Evolutionary conservation across 2,797 vertebrate genomes (phyloP).

Genomic region (Synaphobranchus kaupii): DNA sequence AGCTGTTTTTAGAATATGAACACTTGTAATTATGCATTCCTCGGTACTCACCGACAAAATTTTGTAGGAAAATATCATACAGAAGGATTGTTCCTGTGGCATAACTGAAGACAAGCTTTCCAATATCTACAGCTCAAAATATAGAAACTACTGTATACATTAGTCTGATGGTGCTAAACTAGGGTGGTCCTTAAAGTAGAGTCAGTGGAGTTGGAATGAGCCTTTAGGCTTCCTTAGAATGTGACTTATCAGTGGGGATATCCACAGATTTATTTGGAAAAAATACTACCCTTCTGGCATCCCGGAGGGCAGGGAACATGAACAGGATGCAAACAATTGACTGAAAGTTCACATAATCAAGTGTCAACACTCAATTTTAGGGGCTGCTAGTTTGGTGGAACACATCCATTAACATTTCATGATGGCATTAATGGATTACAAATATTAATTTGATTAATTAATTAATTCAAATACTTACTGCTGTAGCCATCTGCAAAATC

Average conservation of each 20-base stretch:
- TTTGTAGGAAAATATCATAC: neutral
- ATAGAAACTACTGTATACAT: neutral
- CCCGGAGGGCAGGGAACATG: neutral
- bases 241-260: neutral
- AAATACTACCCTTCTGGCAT: neutral
- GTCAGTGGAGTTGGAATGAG: neutral
- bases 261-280: neutral
- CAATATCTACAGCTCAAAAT: neutral
- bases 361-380: neutral
- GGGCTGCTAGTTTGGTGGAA: neutral
- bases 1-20: neutral
- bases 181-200: too few relatives aligned
- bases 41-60: neutral
- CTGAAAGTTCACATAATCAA: neutral
- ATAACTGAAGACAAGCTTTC: too few relatives aligned
- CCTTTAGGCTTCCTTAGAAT: neutral
- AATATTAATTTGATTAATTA: neutral
- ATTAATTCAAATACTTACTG: neutral
- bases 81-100: neutral
- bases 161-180: neutral
- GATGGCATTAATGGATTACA: neutral
- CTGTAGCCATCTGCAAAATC: too few relatives aligned
- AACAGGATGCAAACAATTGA: neutral
- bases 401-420: neutral
- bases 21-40: neutral